These are phyloP conservation scores for Eupithecia vulgata DNA, from an alignment of 2,888 invertebrate genomes.

Conservation along the genomic window DNA sequence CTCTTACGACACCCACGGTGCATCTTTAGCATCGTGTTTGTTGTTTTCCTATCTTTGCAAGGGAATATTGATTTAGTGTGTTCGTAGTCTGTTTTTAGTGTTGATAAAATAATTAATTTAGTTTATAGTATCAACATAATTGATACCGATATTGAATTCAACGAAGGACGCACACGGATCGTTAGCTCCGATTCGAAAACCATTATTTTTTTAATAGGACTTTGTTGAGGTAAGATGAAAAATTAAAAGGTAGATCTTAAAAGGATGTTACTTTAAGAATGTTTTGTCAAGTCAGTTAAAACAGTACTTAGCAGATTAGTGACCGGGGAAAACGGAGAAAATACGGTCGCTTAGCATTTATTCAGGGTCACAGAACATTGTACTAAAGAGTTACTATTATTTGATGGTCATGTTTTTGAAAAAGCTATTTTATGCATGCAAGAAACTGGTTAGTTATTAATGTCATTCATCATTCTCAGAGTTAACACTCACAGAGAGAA, in stretches of 20 bases:
- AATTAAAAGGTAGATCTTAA: not conserved
- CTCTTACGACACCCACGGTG: no score
- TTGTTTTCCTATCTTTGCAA: no score
- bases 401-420: not conserved
- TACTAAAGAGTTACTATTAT: not conserved
- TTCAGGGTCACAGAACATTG: not conserved
- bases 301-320: constrained; percentile 6
- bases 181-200: not conserved
- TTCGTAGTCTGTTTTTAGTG: no score
- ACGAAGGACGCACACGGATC: not conserved
- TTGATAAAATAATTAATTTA: not conserved
- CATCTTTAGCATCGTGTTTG: no score
- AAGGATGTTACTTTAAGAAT: not conserved
- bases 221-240: not conserved
- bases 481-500: no score
- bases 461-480: not conserved
- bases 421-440: not conserved
- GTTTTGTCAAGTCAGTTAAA: not conserved
- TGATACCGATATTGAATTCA: not conserved
- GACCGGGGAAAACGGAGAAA: not conserved
- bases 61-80: no score
- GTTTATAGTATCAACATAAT: not conserved
- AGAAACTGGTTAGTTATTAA: not conserved
- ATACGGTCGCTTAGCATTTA: not conserved
- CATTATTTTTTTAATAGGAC: not conserved